These are phyloP conservation scores for Hypselothyrea guttata DNA, from an alignment of 2,888 invertebrate genomes.

Conservation along the genomic window DNA sequence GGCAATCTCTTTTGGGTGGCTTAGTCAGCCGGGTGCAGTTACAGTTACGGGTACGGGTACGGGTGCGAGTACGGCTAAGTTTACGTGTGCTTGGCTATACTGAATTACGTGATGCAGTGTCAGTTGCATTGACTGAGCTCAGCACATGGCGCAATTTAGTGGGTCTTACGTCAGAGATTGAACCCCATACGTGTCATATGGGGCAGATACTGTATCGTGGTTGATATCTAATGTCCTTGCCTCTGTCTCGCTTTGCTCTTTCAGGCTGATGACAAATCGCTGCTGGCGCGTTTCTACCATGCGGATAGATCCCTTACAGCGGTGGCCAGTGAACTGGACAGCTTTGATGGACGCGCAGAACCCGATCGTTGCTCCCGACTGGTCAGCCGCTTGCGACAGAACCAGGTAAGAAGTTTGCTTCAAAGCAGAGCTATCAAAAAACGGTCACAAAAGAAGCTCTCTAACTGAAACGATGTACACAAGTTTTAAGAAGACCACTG, in stretches of 20 bases:
- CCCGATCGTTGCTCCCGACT: slow-evolving; percentile 97
- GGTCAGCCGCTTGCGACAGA: slow-evolving; percentile 96
- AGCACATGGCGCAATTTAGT: slow-evolving; percentile 17
- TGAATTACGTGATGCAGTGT: slow-evolving; percentile 27
- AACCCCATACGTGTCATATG: slow-evolving; percentile 1
- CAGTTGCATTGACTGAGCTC: slow-evolving; percentile 10
- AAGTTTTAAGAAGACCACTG: too few species aligned
- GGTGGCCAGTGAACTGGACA: slow-evolving; percentile 98
- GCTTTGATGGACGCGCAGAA: slow-evolving; percentile 99
- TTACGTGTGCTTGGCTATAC: too few species aligned
- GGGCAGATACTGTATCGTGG: background rate
- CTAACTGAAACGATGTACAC: background rate
- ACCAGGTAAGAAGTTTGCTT: slow-evolving; percentile 86
- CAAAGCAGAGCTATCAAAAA: too few species aligned
- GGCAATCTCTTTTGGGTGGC: slow-evolving; percentile 11
- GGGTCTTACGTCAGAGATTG: slow-evolving; percentile 4
- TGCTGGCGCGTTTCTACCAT: slow-evolving; percentile 98
- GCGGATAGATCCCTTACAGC: slow-evolving; percentile 98
- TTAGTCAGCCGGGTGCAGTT: slow-evolving; percentile 16
- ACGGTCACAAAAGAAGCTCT: too few species aligned
- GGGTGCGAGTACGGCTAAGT: too few species aligned
- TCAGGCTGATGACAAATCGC: slow-evolving; percentile 95
- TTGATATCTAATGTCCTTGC: background rate
- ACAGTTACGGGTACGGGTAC: too few species aligned
- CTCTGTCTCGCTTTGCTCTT: background rate